Conservation (phyloP, 1,140 invertebrate genomes). For the Drosophila watanabei region DNA sequence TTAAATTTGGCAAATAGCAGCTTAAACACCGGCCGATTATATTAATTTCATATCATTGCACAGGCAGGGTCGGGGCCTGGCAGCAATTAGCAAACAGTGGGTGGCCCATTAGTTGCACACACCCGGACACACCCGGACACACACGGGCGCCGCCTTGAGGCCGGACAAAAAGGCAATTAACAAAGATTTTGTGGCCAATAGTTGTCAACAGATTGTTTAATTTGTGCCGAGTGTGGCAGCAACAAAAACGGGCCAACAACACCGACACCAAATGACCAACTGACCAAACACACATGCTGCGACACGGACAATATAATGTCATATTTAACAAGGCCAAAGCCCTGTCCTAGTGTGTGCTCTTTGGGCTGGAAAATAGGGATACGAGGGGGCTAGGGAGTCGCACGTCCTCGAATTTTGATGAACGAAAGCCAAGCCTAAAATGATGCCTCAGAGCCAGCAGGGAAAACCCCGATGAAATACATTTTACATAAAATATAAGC, state of each 20-base stretch:
- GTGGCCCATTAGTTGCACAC: constrained; percentile 48
- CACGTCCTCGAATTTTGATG: too few relatives aligned
- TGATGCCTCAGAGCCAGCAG: too few relatives aligned
- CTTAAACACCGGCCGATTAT: constrained; percentile 51
- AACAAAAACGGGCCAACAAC: constrained; percentile 16
- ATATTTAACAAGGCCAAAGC: constrained; percentile 6
- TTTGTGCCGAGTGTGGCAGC: constrained; percentile 43
- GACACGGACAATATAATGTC: constrained; percentile 29
- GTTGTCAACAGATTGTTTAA: constrained; percentile 68
- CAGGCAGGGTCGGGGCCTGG: constrained; percentile 2
- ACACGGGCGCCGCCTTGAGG: constrained; percentile 19
- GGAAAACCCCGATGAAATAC: too few relatives aligned
- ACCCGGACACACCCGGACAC: not conserved
- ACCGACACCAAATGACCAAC: constrained; percentile 34
- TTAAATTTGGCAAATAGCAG: constrained; percentile 45
- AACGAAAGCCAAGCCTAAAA: too few relatives aligned
- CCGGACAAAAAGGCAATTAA: constrained; percentile 66
- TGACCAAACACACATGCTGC: constrained; percentile 33
- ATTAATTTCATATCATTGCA: constrained; percentile 56
- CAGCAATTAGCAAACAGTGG: constrained; percentile 46
- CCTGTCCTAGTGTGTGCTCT: not conserved
- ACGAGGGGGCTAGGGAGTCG: too few relatives aligned
- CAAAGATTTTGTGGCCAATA: constrained; percentile 69
- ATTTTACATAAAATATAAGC: too few relatives aligned
- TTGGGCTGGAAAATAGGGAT: too few relatives aligned